These are phyloP conservation scores for Platycheirus albimanus DNA, from an alignment of 2,888 invertebrate species.

Conservation along the genomic window DNA sequence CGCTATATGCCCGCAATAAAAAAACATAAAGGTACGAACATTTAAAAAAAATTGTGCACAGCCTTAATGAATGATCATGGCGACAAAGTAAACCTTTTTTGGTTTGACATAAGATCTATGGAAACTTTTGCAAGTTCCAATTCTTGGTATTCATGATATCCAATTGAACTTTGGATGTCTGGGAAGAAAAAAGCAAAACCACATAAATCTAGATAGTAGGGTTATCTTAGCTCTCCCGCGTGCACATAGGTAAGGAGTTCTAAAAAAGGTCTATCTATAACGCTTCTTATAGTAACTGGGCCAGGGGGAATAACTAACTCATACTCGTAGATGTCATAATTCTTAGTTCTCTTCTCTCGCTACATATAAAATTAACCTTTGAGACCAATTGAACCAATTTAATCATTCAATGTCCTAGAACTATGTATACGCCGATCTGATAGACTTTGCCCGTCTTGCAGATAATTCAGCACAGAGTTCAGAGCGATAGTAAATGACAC, in stretches of 20 bases:
- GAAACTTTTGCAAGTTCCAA: slow-evolving; percentile 29
- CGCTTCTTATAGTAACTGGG: no score
- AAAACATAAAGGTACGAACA: background rate
- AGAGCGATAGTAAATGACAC: background rate
- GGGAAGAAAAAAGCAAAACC: slow-evolving; percentile 35
- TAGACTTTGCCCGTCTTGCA: slow-evolving; percentile 36
- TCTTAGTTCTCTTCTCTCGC: no score
- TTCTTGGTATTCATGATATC: slow-evolving; percentile 33
- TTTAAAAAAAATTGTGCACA: slow-evolving; percentile 21
- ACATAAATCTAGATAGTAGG: slow-evolving; percentile 34
- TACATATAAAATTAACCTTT: background rate
- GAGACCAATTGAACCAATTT: background rate
- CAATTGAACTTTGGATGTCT: slow-evolving; percentile 74
- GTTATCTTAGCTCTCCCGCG: slow-evolving; percentile 40
- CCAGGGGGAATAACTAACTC: no score
- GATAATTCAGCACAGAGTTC: background rate
- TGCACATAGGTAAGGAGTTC: no score
- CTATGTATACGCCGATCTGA: slow-evolving; percentile 19
- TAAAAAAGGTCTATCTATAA: no score
- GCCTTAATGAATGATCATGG: background rate
- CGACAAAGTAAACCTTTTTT: background rate
- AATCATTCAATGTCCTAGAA: slow-evolving; percentile 18
- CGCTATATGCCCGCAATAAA: slow-evolving; percentile 42
- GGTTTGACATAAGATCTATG: background rate
- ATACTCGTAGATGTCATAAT: no score